These are phyloP conservation scores for Zaprionus lineosus DNA, from an alignment of 2,888 invertebrate species.

Conservation along the genomic window DNA sequence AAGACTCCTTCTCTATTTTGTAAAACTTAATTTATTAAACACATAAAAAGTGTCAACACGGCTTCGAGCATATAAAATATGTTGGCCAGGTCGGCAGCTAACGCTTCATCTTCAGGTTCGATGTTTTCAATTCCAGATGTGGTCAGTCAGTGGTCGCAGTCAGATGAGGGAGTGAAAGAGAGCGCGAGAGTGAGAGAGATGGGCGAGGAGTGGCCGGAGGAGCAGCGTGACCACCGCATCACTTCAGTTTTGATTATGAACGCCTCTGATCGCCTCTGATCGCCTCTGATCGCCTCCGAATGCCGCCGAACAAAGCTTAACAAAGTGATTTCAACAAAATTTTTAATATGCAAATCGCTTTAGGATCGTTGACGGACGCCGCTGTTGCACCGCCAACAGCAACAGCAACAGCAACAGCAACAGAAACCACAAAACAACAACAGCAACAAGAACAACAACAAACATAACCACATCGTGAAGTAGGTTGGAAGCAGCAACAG, in stretches of 20 bases:
- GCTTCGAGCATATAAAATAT: slow-evolving; percentile 72
- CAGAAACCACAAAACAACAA: slow-evolving; percentile 7
- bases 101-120: slow-evolving; percentile 23
- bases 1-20: slow-evolving; percentile 68
- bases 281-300: slow-evolving; percentile 66
- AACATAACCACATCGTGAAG: slow-evolving; percentile 12
- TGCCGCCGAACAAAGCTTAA: slow-evolving; percentile 70
- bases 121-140: slow-evolving; percentile 18
- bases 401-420: slow-evolving; percentile 18
- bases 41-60: slow-evolving; percentile 80
- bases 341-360: slow-evolving; percentile 72
- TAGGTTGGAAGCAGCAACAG: slow-evolving; percentile 14
- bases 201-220: slow-evolving; percentile 12
- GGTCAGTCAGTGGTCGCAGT: too few relatives aligned
- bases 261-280: slow-evolving; percentile 53
- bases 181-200: not conserved
- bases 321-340: slow-evolving; percentile 70
- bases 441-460: slow-evolving; percentile 8
- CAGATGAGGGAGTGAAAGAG: not conserved
- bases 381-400: slow-evolving; percentile 51
- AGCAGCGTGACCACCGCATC: slow-evolving; percentile 45
- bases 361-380: slow-evolving; percentile 73
- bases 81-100: slow-evolving; percentile 48
- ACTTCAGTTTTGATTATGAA: slow-evolving; percentile 76
- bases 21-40: slow-evolving; percentile 75